Evolutionary conservation across 2,888 invertebrate genomes (phyloP).

Genomic region (Galeruca laticollis): DNA sequence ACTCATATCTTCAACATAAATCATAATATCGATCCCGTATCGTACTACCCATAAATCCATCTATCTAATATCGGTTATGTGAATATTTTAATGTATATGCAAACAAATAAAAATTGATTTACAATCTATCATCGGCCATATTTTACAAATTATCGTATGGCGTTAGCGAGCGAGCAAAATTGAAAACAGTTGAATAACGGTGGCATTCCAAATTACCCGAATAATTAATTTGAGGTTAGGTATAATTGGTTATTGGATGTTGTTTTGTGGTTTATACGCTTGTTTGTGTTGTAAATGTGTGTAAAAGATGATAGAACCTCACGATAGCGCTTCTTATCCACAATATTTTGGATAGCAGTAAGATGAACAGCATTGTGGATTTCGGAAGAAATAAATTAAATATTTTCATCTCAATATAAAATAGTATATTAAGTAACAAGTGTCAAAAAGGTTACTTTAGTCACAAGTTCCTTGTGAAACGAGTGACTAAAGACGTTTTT

Average conservation of each 20-base stretch:
- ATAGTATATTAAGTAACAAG: no score
- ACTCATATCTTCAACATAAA: neutral
- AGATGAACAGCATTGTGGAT: neutral
- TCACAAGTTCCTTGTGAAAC: no score
- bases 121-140: slow-evolving; percentile 38
- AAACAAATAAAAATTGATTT: slow-evolving; percentile 39
- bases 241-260: slow-evolving; percentile 32
- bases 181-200: slow-evolving; percentile 38
- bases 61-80: slow-evolving; percentile 20
- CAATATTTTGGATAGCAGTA: neutral
- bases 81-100: slow-evolving; percentile 25
- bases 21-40: neutral
- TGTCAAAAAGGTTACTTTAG: no score
- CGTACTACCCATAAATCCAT: slow-evolving; percentile 6
- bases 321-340: neutral
- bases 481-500: no score
- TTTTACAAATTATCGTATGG: slow-evolving; percentile 37
- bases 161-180: slow-evolving; percentile 14
- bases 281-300: slow-evolving; percentile 4
- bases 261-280: slow-evolving; percentile 9
- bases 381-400: neutral
- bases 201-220: slow-evolving; percentile 31
- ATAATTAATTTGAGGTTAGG: slow-evolving; percentile 37
- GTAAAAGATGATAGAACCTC: slow-evolving; percentile 4
- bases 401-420: neutral